A percentile compares a stretch with the other conserved stretches of the same genome.
These are phyloP conservation scores for Otus sunia DNA, from an alignment of 2,113 vertebrate species.

Conservation along the genomic window DNA sequence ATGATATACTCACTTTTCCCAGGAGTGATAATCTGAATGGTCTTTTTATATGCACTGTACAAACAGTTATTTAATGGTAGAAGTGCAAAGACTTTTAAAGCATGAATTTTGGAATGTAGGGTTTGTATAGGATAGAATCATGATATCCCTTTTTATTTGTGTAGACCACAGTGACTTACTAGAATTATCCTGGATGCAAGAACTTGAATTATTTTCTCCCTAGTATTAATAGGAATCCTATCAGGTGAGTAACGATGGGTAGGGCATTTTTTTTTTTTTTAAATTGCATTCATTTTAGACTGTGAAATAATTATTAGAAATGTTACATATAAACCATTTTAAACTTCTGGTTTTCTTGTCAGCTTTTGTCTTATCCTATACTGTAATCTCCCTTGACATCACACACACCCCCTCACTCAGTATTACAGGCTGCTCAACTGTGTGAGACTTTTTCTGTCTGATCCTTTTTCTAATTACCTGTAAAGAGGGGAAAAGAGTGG, in stretches of 20 bases:
- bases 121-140: neutral
- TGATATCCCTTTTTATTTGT: neutral
- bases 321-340: constrained; percentile 20
- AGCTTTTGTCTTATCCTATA: neutral
- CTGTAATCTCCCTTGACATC: neutral
- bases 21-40: neutral
- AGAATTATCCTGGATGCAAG: constrained; percentile 1
- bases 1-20: neutral
- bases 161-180: constrained; percentile 19
- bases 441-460: neutral
- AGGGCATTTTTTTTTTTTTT: neutral
- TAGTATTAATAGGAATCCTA: neutral
- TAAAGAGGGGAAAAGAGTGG: neutral
- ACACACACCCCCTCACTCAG: neutral
- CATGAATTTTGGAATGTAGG: neutral
- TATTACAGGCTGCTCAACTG: neutral
- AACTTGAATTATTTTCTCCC: constrained; percentile 34
- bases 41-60: constrained; percentile 27
- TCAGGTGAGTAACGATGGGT: neutral
- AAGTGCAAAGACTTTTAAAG: neutral
- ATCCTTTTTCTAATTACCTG: neutral
- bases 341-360: neutral
- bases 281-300: neutral
- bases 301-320: neutral
- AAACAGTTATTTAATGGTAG: neutral